Conservation (phyloP, 2,888 invertebrate genomes). For the Pogonocherus hispidulus region DNA sequence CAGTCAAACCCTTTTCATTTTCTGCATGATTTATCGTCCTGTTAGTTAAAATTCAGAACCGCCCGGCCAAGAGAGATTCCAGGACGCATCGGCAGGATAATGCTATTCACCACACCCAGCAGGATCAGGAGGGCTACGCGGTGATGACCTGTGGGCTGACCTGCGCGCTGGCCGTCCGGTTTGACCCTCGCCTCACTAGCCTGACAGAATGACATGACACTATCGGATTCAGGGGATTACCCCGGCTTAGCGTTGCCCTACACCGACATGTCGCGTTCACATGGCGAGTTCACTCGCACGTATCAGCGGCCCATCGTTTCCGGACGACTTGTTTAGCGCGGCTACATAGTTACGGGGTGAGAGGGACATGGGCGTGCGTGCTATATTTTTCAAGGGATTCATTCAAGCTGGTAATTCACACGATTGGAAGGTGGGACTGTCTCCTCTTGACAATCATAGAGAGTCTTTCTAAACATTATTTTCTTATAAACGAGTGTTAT, state of each 20-base stretch:
- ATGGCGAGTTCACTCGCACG: slow-evolving; percentile 55
- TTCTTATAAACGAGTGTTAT: too few relatives aligned
- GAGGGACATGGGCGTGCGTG: too few relatives aligned
- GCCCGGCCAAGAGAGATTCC: not conserved
- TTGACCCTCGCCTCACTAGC: slow-evolving; percentile 53
- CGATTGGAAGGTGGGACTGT: too few relatives aligned
- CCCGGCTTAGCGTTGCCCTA: slow-evolving; percentile 65
- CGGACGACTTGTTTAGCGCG: not conserved
- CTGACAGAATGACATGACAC: slow-evolving; percentile 70
- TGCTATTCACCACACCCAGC: slow-evolving; percentile 52
- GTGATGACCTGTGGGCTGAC: slow-evolving; percentile 51
- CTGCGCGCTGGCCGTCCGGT: slow-evolving; percentile 55
- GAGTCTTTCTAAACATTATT: too few relatives aligned
- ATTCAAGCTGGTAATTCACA: too few relatives aligned
- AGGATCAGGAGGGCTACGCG: slow-evolving; percentile 33
- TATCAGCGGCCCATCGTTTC: slow-evolving; percentile 51
- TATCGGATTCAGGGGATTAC: slow-evolving; percentile 68
- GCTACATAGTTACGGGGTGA: slow-evolving; percentile 17
- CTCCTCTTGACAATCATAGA: too few relatives aligned
- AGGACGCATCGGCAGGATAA: slow-evolving; percentile 40
- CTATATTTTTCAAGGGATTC: too few relatives aligned
- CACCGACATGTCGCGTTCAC: slow-evolving; percentile 63
- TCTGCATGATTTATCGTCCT: slow-evolving; percentile 10
- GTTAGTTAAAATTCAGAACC: slow-evolving; percentile 4
- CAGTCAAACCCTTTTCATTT: not conserved